phyloP scores from a whole-genome alignment of 2,797 vertebrate species.

The Acridotheres tristis region DNA sequence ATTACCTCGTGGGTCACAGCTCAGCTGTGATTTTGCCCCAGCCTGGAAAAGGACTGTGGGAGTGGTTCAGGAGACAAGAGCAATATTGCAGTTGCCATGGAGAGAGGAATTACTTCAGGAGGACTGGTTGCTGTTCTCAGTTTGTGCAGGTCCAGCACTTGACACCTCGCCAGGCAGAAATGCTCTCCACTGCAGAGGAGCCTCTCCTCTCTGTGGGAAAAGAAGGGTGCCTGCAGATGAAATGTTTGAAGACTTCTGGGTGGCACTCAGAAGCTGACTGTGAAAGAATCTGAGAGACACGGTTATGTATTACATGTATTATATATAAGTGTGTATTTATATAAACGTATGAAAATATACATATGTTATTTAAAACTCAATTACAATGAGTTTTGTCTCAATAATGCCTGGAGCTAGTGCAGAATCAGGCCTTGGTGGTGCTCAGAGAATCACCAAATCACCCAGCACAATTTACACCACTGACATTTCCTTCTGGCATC shows the following conservation, averaged over 20 bases:
- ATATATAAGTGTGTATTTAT: no score
- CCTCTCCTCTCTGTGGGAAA: not conserved
- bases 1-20: not conserved
- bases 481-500: not conserved
- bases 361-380: no score
- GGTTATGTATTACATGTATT: no score
- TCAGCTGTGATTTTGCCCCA: not conserved
- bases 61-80: not conserved
- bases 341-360: no score
- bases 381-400: not conserved
- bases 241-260: not conserved
- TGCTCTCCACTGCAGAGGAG: not conserved
- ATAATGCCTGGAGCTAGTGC: not conserved
- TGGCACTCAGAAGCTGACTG: not conserved
- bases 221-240: not conserved
- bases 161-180: not conserved
- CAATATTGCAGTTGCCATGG: not conserved
- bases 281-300: not conserved
- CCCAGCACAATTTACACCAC: not conserved
- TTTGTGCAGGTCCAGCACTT: not conserved
- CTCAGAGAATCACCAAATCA: not conserved
- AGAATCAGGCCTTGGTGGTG: not conserved
- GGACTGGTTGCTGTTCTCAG: not conserved
- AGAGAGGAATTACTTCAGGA: not conserved
- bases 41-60: not conserved